Conservation (phyloP, 2,797 vertebrate species). For the Sternarchorhynchus goeldii region DNA sequence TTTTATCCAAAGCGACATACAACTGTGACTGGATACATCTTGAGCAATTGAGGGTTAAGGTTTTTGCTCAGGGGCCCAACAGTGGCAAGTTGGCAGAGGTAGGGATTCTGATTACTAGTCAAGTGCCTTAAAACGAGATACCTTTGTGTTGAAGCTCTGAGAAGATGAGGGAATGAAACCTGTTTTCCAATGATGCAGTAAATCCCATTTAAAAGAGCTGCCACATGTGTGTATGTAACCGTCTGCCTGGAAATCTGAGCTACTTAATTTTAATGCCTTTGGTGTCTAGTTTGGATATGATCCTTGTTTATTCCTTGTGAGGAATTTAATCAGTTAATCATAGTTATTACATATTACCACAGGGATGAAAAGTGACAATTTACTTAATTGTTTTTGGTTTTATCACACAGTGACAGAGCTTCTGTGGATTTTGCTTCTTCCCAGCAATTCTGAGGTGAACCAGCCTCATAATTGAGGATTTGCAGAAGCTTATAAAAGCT, state of each 20-base stretch:
- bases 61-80: no score
- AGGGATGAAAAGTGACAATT: neutral
- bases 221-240: neutral
- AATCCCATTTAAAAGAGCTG: no score
- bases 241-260: neutral
- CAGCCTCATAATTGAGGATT: conserved; percentile 8
- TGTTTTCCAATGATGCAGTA: no score
- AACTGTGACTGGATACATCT: no score
- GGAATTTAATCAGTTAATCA: neutral
- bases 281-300: neutral
- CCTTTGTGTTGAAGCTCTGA: no score
- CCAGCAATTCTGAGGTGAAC: neutral
- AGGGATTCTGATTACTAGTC: no score
- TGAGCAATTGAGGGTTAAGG: no score
- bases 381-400: neutral
- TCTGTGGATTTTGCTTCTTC: neutral
- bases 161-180: no score
- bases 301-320: neutral
- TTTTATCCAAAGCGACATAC: no score
- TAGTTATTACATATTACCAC: neutral
- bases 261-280: neutral
- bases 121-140: no score
- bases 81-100: no score
- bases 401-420: neutral
- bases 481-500: neutral